These are phyloP conservation scores for Campoletis sonorensis DNA, from an alignment of 1,140 invertebrate genomes.

Conservation along the genomic window DNA sequence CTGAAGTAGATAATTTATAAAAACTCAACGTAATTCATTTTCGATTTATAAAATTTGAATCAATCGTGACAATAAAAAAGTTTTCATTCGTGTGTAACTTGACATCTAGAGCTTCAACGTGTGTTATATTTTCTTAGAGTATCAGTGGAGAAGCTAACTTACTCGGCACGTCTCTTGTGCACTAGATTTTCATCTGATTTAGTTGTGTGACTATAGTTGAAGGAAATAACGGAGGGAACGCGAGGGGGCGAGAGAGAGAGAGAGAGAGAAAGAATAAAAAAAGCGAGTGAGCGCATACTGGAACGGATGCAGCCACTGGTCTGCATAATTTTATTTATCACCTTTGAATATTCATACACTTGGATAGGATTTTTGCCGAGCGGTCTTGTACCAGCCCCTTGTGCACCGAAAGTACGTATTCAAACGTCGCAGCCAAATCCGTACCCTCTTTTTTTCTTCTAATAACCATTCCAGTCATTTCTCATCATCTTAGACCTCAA, in stretches of 20 bases:
- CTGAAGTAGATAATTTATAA: no score
- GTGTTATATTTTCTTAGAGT: not conserved
- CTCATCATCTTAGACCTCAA: no score
- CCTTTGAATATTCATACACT: conserved; percentile 53
- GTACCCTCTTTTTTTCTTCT: not conserved
- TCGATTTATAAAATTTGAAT: no score
- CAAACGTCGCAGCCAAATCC: not conserved
- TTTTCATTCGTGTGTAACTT: not conserved
- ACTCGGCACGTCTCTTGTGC: not conserved
- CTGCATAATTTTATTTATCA: conserved; percentile 53
- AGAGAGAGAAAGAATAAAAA: not conserved
- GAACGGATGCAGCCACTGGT: conserved; percentile 13
- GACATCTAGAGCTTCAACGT: conserved; percentile 1
- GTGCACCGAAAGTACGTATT: not conserved
- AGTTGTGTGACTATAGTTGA: not conserved
- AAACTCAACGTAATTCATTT: no score
- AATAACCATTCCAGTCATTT: not conserved
- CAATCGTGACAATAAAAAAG: no score
- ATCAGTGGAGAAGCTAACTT: not conserved
- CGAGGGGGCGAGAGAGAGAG: not conserved
- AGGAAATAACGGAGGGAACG: not conserved
- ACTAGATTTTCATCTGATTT: not conserved
- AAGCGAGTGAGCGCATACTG: not conserved
- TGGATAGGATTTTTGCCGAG: conserved; percentile 45
- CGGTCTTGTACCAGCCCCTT: not conserved